Conservation (phyloP, 1,140 invertebrate genomes). For the Euwallacea similis region DNA sequence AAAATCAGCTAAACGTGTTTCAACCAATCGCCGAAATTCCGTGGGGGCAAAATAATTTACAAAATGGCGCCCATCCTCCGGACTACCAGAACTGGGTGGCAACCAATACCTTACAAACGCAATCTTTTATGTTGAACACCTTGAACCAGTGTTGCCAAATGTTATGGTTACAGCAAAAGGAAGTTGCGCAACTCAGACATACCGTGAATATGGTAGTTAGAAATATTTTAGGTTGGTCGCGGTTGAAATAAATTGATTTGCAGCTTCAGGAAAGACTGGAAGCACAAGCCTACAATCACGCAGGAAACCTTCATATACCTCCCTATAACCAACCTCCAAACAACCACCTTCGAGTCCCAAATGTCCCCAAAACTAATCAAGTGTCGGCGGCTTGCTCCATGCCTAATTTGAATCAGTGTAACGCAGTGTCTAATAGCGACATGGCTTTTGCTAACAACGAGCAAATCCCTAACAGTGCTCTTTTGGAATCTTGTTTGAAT, state of each 20-base stretch:
- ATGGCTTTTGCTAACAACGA: constrained; percentile 40
- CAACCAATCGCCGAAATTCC: constrained; percentile 38
- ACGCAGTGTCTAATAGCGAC: constrained; percentile 41
- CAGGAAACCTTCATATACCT: constrained; percentile 14
- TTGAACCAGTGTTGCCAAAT: constrained; percentile 58
- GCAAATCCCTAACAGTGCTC: constrained; percentile 41
- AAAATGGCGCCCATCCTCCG: constrained; percentile 17
- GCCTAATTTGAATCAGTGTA: constrained; percentile 48
- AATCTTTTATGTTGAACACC: constrained; percentile 55
- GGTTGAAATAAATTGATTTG: constrained; percentile 3
- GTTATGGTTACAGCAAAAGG: constrained; percentile 56
- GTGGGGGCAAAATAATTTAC: constrained; percentile 22
- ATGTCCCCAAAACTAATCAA: constrained; percentile 43
- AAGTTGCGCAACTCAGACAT: constrained; percentile 51
- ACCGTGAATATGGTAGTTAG: constrained; percentile 47
- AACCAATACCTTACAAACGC: constrained; percentile 53
- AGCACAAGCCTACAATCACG: constrained; percentile 9
- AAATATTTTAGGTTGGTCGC: background rate
- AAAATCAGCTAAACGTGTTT: constrained; percentile 44
- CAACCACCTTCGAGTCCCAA: constrained; percentile 23
- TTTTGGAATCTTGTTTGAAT: constrained; percentile 47
- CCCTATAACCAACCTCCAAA: constrained; percentile 12
- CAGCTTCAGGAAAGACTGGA: constrained; percentile 38
- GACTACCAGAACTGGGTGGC: constrained; percentile 49
- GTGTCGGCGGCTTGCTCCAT: constrained; percentile 46